These are phyloP conservation scores for Drosophila burlai DNA, from an alignment of 1,140 invertebrate genomes.

Conservation along the genomic window DNA sequence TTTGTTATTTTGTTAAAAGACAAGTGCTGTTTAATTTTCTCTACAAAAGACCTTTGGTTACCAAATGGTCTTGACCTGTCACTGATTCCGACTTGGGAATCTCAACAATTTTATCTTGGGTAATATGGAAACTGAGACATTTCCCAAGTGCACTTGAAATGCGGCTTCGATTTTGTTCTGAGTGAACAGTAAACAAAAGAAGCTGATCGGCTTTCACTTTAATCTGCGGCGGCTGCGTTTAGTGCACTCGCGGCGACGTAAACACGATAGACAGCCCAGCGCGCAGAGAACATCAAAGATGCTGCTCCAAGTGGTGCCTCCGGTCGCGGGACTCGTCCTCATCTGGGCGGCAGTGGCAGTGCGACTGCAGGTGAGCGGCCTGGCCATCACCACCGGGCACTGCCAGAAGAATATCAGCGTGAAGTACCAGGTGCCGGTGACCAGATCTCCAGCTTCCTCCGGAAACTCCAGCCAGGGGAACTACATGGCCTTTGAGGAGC, in stretches of 20 bases:
- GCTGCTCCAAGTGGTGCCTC: constrained; percentile 36
- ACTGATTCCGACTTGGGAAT: not conserved
- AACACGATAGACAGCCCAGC: constrained; percentile 34
- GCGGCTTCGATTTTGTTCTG: constrained; percentile 10
- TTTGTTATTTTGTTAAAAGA: not conserved
- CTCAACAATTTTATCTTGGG: not conserved
- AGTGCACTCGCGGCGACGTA: constrained; percentile 50
- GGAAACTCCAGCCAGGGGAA: constrained; percentile 32
- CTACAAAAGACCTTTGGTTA: not conserved
- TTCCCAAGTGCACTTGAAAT: constrained; percentile 2
- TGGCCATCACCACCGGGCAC: constrained; percentile 71
- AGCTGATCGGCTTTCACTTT: constrained; percentile 55
- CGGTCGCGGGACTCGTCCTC: constrained; percentile 24
- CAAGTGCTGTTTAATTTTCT: not conserved
- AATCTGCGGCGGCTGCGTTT: constrained; percentile 52
- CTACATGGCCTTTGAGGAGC: constrained; percentile 69
- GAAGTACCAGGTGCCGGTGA: constrained; percentile 76
- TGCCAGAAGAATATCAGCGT: constrained; percentile 78
- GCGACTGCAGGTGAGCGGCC: constrained; percentile 6
- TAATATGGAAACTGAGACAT: not conserved
- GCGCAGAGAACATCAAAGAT: constrained; percentile 26
- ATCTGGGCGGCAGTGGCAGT: not conserved
- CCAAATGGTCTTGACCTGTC: not conserved
- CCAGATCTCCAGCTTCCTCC: constrained; percentile 18
- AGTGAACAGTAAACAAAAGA: constrained; percentile 42